Base-by-base conservation (phyloP, 2,113 vertebrate species). In the Podarcis raffonei region DNA sequence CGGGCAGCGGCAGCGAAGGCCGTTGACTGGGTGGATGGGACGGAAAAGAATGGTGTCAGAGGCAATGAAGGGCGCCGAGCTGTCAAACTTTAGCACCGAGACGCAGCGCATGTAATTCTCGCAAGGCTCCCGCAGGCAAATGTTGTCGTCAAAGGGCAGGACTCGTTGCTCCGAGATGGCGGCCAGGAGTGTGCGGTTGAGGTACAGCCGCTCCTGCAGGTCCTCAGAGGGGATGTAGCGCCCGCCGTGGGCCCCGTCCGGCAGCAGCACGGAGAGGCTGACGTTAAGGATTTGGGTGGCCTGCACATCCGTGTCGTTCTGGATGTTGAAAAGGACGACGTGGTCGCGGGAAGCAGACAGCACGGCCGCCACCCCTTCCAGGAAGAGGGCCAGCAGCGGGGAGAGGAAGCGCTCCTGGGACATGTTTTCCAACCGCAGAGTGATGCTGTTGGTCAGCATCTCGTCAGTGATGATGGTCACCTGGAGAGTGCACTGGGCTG, bases 71-170 rank as follows among this genome's bases (percentile, higher is more conserved):
- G 99, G 99, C 0, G 99, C 99, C 0, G 99, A 97, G 94, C 99
- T 99, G 97, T 99, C 98, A 0, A 99, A 99, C 94, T 98, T 98
- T 83, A 99, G 97, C 90, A 99, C 98, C 0, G 98, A 98, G 87
- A 99, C 98, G 11, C 99, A 99, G 97, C 98, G 98, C 99, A 99
- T 98, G 97, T 99, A 99, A 96, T 99, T 99, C 96, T 99, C 98
- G 9, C 98, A 99, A 0, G 99, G 98, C 94, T 99, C 99, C 0
- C 98, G 97, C 76, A 99, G 97, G 94, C 98, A 99, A 95, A 99
- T 98, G 94, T 99, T 99, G 97, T 99, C 99, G 3, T 99, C 99
- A 30, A 99, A 99, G 68, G 99, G 99, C 83, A 99, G 97, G 72
- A 99, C 99, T 2, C 96, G 97, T 96, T 99, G 98, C 0, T 98